A percentile compares a stretch with the other conserved stretches of the same genome.
Conservation (phyloP, 2,888 invertebrate species). For the Polyommatus iphigenia region DNA sequence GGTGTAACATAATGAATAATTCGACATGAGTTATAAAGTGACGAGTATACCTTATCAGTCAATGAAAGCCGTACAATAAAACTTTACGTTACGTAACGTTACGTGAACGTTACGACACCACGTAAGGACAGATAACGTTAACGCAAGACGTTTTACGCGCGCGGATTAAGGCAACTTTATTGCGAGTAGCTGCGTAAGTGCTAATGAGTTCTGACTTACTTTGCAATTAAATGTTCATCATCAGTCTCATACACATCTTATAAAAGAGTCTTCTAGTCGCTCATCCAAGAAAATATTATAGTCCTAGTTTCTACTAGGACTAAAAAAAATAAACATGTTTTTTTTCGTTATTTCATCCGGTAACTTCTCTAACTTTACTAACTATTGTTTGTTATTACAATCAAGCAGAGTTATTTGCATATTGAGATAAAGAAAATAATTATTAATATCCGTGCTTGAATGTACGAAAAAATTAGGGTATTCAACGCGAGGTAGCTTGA, state of each 20-base stretch:
- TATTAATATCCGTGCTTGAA: too few species aligned
- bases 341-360: too few species aligned
- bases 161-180: constrained; percentile 45
- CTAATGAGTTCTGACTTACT: constrained; percentile 44
- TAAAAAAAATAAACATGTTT: too few species aligned
- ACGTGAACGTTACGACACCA: constrained; percentile 39
- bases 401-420: too few species aligned
- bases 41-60: constrained; percentile 14
- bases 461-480: too few species aligned
- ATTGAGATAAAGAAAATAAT: too few species aligned
- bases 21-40: constrained; percentile 4
- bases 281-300: not conserved
- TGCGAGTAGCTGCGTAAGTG: constrained; percentile 47
- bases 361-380: too few species aligned
- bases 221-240: constrained; percentile 14
- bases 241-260: not conserved
- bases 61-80: constrained; percentile 18
- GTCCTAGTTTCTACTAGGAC: too few species aligned
- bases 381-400: too few species aligned
- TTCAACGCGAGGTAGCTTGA: too few species aligned
- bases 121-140: constrained; percentile 42
- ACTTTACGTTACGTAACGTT: constrained; percentile 16
- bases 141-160: constrained; percentile 42
- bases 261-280: too few species aligned
- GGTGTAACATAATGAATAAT: not conserved